Evolutionary conservation across 2,113 vertebrate genomes (phyloP).

Genomic region (Cinclus mexicanus): DNA sequence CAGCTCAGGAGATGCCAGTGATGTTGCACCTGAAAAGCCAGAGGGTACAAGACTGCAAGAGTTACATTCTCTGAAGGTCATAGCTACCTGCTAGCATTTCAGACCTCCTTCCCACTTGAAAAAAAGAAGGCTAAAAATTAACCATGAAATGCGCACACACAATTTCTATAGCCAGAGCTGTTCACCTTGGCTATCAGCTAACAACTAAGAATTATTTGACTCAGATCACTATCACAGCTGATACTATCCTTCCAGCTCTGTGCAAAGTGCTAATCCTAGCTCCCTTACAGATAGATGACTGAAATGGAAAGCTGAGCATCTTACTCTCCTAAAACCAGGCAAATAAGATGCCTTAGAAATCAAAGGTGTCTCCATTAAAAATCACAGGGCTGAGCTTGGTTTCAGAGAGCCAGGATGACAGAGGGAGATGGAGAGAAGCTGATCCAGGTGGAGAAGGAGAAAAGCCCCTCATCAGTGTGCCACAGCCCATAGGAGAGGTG

Average conservation of each 20-base stretch:
- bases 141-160: not conserved
- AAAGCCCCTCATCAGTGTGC: not conserved
- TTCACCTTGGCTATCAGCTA: not conserved
- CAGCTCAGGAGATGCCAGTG: not conserved
- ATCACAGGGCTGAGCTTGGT: not conserved
- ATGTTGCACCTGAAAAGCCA: not conserved
- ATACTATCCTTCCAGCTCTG: not conserved
- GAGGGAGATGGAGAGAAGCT: not conserved
- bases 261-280: not conserved
- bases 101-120: not conserved
- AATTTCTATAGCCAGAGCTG: not conserved
- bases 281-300: not conserved
- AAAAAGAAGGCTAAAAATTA: not conserved
- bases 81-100: not conserved
- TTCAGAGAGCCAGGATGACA: not conserved
- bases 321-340: not conserved
- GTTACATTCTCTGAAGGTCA: not conserved
- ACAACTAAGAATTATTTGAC: not conserved
- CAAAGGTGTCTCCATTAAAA: not conserved
- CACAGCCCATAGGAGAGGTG: not conserved
- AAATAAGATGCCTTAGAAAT: not conserved
- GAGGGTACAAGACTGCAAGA: not conserved
- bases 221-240: not conserved
- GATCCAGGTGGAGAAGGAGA: not conserved
- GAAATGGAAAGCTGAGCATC: not conserved